phyloP scores from a whole-genome alignment of 2,888 invertebrate species.

The Pheosia tremula region DNA sequence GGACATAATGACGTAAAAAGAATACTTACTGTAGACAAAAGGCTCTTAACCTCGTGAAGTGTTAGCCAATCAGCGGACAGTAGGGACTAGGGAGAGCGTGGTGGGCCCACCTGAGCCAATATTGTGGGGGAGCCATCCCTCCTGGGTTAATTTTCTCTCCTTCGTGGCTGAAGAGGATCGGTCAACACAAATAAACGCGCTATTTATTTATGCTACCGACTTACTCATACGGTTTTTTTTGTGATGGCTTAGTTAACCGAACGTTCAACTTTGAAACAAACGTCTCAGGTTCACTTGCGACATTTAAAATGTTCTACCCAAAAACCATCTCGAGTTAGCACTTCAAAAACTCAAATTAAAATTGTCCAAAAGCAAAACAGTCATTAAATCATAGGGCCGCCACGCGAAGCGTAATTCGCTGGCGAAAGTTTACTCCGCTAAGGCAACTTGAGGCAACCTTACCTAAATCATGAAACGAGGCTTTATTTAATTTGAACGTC shows the following conservation, averaged over 20 bases:
- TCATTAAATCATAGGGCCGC: constrained; percentile 21
- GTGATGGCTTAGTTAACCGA: too few species aligned
- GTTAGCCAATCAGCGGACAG: neutral
- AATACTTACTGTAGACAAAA: neutral
- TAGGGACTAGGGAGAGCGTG: neutral
- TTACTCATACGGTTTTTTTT: too few species aligned
- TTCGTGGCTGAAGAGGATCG: neutral
- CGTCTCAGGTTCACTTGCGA: too few species aligned
- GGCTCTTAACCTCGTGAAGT: neutral
- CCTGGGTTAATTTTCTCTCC: neutral
- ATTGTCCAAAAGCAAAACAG: constrained; percentile 16
- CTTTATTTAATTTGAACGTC: constrained; percentile 55
- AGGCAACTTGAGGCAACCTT: constrained; percentile 35
- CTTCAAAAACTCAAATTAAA: constrained; percentile 25
- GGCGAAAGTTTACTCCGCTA: constrained; percentile 32
- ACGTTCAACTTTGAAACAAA: too few species aligned
- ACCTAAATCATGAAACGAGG: constrained; percentile 48
- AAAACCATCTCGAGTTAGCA: neutral
- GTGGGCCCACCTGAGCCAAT: neutral
- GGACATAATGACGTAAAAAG: neutral
- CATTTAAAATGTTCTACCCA: too few species aligned
- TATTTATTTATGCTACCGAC: too few species aligned
- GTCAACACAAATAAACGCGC: neutral
- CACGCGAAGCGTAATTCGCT: constrained; percentile 6
- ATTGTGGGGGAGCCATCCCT: neutral